Evolutionary conservation across 2,113 vertebrate genomes (phyloP).

Genomic region (Takifugu bimaculatus): DNA sequence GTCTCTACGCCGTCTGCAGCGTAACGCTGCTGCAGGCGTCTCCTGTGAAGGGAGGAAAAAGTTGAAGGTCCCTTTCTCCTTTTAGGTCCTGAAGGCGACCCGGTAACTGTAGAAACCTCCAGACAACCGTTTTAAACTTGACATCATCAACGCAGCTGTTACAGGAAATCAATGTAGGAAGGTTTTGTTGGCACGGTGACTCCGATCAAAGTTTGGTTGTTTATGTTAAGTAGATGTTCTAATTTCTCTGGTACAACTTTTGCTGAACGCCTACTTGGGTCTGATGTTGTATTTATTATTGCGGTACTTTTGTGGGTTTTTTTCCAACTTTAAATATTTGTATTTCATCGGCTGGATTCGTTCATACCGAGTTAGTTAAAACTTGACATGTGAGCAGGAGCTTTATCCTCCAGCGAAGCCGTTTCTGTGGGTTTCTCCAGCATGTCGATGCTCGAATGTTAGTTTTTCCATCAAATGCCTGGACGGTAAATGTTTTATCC

Average conservation of each 20-base stretch:
- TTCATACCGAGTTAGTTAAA: neutral
- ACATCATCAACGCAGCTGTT: slow-evolving; percentile 5
- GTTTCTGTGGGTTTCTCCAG: neutral
- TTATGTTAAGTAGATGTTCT: slow-evolving; percentile 1
- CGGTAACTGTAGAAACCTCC: neutral
- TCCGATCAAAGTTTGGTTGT: neutral
- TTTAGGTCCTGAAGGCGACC: too few species aligned
- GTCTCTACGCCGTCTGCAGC: too few species aligned
- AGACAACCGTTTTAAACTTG: slow-evolving; percentile 73
- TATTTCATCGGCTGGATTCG: slow-evolving; percentile 3
- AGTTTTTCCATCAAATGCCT: neutral
- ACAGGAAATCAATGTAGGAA: slow-evolving; percentile 3
- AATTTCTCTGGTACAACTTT: slow-evolving; percentile 7
- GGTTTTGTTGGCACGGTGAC: neutral
- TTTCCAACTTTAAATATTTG: slow-evolving; percentile 8
- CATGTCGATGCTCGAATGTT: neutral
- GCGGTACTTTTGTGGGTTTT: slow-evolving; percentile 9
- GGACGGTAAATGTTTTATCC: neutral
- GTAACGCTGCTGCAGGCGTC: too few species aligned
- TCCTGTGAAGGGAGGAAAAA: too few species aligned
- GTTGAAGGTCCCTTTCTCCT: too few species aligned
- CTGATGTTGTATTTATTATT: slow-evolving; percentile 42
- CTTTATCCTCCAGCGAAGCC: neutral
- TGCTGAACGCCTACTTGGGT: slow-evolving; percentile 6
- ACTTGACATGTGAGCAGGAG: neutral